Evolutionary conservation across 2,888 invertebrate species (phyloP), one percentile per base, ranked within the genome.

Genomic region (Amphimallon solstitiale): DNA sequence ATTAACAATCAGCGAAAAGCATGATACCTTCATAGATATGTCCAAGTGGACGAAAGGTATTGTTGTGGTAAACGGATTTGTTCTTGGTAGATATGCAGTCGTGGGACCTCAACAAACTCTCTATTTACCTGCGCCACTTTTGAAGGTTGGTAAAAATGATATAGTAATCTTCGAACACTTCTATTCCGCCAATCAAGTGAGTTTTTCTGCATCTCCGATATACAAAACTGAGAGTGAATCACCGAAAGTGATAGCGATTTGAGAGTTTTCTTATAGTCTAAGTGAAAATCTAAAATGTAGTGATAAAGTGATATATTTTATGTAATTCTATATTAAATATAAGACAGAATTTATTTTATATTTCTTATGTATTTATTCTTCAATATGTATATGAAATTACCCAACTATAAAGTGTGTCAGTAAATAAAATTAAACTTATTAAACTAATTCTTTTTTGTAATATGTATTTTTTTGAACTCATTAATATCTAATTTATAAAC

Each of bases 41-140:
- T 84, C 85, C 38, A 88, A 88, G 10, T 97, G 96, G 96, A 89
- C 87, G 60, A 95, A 95, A 85, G 96, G 96, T 2, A 87, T 92
- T 65, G 89, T 92, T 0, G 92, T 93, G 80, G 83, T 97, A 0
- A 97, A 97, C 78, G 93, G 92, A 0, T 88, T 92, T 76, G 94
- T 95, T 79, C 84, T 97, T 23, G 96, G 96, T 0, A 86, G 96
- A 46, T 95, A 95, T 80, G 94, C 93, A 90, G 77, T 85, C 0
- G 85, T 87, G 38, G 95, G 96, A 0, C 96, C 96, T 0, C 92
- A 94, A 80, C 85, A 91, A 67, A 93, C 93, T 0, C 83, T 95
- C 0, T 97, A 93, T 79, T 84, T 95, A 21, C 96, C 96, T 0
- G 92, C 89, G 0, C 88, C 92, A 0, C 86, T 90, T 78, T 85